Evolutionary conservation across 2,888 invertebrate genomes (phyloP).

Genomic region (Digitonthophagus gazella): DNA sequence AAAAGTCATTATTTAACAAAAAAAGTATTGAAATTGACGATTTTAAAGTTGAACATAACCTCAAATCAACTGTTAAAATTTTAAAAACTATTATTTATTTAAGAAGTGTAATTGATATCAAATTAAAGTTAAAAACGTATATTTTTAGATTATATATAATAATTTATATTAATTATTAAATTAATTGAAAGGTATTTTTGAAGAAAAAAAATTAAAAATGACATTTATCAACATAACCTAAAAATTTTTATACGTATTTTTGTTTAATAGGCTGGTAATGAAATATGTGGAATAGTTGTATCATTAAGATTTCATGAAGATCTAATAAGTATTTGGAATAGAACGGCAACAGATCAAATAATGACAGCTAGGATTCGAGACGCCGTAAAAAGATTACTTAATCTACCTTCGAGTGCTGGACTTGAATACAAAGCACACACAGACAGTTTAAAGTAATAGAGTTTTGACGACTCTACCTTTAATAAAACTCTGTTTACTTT

Average conservation of each 20-base stretch:
- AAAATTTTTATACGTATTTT: background rate
- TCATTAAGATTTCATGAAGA: constrained; percentile 96
- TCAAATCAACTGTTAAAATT: no score
- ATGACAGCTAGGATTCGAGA: constrained; percentile 92
- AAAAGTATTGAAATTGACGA: no score
- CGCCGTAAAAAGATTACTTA: constrained; percentile 89
- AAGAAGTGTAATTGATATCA: background rate
- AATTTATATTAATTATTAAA: no score
- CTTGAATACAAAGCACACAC: constrained; percentile 92
- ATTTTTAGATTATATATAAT: no score
- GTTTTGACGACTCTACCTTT: background rate
- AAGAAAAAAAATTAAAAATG: no score
- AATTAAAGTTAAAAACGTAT: background rate
- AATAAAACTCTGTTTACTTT: constrained; percentile 28
- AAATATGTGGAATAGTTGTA: constrained; percentile 97
- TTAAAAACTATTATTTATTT: no score
- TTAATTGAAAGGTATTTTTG: no score
- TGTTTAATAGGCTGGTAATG: constrained; percentile 70
- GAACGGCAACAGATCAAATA: constrained; percentile 85
- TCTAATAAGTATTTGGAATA: constrained; percentile 95
- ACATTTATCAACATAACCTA: no score
- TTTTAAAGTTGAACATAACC: no score
- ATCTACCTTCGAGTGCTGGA: constrained; percentile 87
- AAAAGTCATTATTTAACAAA: no score
- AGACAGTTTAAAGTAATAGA: constrained; percentile 73